These are phyloP conservation scores for Drosophila ironensis DNA, from an alignment of 1,140 invertebrate genomes.

Conservation along the genomic window DNA sequence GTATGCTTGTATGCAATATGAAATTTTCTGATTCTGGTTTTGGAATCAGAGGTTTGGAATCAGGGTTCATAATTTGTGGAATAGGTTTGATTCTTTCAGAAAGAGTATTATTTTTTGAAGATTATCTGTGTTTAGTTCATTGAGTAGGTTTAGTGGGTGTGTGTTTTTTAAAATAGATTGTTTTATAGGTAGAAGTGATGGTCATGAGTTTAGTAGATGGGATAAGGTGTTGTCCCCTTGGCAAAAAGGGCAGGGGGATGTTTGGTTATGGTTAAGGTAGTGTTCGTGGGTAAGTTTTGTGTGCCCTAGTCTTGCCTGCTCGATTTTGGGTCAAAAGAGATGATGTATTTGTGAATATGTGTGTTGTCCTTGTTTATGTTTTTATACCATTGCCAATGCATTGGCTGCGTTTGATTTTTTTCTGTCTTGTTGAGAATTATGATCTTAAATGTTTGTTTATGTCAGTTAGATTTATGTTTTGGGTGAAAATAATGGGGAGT, in stretches of 20 bases:
- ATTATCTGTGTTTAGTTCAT: background rate
- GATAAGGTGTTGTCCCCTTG: too few relatives aligned
- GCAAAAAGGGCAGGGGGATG: too few relatives aligned
- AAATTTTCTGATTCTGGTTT: too few relatives aligned
- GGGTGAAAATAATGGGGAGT: background rate
- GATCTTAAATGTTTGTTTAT: background rate
- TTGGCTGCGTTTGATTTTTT: background rate
- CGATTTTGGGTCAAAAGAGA: background rate
- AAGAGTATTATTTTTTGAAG: too few relatives aligned
- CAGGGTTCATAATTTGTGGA: too few relatives aligned
- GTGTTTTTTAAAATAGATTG: background rate
- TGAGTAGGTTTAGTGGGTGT: background rate
- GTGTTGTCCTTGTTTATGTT: background rate
- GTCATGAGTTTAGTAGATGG: too few relatives aligned
- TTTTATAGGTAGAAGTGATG: too few relatives aligned
- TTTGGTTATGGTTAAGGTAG: too few relatives aligned
- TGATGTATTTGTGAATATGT: background rate
- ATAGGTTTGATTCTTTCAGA: too few relatives aligned
- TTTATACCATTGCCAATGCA: background rate
- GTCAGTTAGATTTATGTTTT: background rate
- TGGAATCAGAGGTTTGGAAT: too few relatives aligned
- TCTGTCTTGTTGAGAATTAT: background rate
- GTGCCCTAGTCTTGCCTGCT: background rate
- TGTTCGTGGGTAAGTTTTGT: too few relatives aligned
- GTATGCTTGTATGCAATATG: too few relatives aligned